Percentiles rank a stretch among this genome's conserved stretches.
Evolutionary conservation across 2,888 invertebrate genomes (phyloP).

Genomic region (Kuschelorhynchus macadamiae): DNA sequence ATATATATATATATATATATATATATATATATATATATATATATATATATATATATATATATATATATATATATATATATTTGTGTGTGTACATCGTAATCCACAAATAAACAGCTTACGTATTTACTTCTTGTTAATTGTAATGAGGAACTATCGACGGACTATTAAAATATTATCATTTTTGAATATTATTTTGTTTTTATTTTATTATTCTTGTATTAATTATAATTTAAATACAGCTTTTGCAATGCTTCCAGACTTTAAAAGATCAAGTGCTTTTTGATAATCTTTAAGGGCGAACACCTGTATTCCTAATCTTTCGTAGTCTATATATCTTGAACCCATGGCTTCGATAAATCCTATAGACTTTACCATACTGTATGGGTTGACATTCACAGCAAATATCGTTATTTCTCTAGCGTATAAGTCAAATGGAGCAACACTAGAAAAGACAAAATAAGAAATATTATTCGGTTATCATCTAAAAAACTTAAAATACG

Average conservation of each 20-base stretch:
- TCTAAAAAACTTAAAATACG: neutral
- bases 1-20: no score
- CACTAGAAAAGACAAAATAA: constrained; percentile 63
- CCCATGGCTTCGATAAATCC: constrained; percentile 77
- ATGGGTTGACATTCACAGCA: constrained; percentile 79
- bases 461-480: neutral
- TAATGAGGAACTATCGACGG: no score
- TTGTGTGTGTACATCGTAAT: no score
- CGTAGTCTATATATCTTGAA: constrained; percentile 73
- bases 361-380: constrained; percentile 76
- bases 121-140: no score
- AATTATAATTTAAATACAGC: constrained; percentile 73
- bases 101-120: no score
- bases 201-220: no score
- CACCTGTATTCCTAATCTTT: constrained; percentile 74
- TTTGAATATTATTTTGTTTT: no score
- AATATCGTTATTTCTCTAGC: constrained; percentile 76
- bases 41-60: no score
- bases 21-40: no score
- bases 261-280: constrained; percentile 71
- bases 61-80: no score
- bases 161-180: no score
- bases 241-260: constrained; percentile 73
- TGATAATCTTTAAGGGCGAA: constrained; percentile 72
- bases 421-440: constrained; percentile 75